A percentile compares a stretch with the other conserved stretches of the same genome.
Conservation (phyloP, 2,888 invertebrate species). For the Bimastos eiseni region DNA sequence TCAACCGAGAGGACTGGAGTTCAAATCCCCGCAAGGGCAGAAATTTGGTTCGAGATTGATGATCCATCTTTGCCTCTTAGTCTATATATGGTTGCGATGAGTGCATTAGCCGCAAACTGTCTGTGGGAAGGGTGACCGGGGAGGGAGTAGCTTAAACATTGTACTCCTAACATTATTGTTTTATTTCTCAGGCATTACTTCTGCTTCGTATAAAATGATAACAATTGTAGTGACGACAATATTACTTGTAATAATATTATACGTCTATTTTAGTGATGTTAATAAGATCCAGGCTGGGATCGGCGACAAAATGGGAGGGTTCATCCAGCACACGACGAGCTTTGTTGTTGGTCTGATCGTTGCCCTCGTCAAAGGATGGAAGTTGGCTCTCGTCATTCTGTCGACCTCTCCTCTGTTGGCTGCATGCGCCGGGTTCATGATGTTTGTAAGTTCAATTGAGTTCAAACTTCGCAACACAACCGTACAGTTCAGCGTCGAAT, state of each 20-base stretch:
- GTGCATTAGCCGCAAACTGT: too few species aligned
- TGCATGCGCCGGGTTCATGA: slow-evolving; percentile 73
- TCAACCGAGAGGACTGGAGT: too few species aligned
- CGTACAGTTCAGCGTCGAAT: not conserved
- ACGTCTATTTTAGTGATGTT: slow-evolving; percentile 58
- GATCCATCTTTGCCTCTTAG: too few species aligned
- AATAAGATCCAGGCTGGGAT: slow-evolving; percentile 76
- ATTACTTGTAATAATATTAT: not conserved
- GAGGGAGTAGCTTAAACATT: too few species aligned
- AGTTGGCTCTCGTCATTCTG: slow-evolving; percentile 76
- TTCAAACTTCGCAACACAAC: not conserved
- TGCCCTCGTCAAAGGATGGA: slow-evolving; percentile 79
- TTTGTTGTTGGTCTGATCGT: slow-evolving; percentile 73
- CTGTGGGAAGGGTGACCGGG: too few species aligned
- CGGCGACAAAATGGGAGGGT: slow-evolving; percentile 79
- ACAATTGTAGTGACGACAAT: too few species aligned
- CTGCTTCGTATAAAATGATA: too few species aligned
- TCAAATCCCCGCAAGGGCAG: too few species aligned
- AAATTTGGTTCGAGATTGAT: too few species aligned
- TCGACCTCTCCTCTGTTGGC: slow-evolving; percentile 78
- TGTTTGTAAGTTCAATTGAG: slow-evolving; percentile 24
- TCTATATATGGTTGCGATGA: too few species aligned
- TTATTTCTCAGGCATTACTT: too few species aligned
- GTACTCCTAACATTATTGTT: too few species aligned
- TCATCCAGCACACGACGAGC: slow-evolving; percentile 72